Conservation (phyloP, 2,888 invertebrate genomes). For the Cinara cedri region DNA sequence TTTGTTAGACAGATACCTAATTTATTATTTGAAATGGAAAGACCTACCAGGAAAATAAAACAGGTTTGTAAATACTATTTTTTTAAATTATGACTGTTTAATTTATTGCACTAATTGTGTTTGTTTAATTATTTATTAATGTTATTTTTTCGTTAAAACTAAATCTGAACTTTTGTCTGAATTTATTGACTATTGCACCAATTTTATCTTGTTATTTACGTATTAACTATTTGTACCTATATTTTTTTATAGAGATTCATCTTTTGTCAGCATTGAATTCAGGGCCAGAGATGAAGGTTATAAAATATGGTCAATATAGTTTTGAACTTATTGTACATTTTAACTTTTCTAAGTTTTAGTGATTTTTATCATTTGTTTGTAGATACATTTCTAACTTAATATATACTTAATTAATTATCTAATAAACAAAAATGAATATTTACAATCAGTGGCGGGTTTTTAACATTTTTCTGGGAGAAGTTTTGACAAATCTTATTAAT, state of each 20-base stretch:
- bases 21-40: slow-evolving; percentile 33
- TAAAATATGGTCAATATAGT: neutral
- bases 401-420: neutral
- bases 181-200: neutral
- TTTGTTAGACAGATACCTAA: no score
- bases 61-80: slow-evolving; percentile 11
- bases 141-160: neutral
- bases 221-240: neutral
- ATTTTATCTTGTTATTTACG: no score
- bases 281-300: slow-evolving; percentile 10
- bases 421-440: neutral
- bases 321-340: neutral
- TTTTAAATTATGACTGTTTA: neutral
- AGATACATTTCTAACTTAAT: neutral
- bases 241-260: neutral
- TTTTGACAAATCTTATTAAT: no score
- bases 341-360: neutral
- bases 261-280: neutral
- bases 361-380: neutral
- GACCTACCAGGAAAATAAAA: slow-evolving; percentile 31
- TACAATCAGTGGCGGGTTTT: neutral
- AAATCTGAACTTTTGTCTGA: neutral
- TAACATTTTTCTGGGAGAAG: no score
- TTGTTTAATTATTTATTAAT: neutral
- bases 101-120: neutral